Evolutionary conservation across 1,140 invertebrate species (phyloP).

Genomic region (Neodiprion virginianus): DNA sequence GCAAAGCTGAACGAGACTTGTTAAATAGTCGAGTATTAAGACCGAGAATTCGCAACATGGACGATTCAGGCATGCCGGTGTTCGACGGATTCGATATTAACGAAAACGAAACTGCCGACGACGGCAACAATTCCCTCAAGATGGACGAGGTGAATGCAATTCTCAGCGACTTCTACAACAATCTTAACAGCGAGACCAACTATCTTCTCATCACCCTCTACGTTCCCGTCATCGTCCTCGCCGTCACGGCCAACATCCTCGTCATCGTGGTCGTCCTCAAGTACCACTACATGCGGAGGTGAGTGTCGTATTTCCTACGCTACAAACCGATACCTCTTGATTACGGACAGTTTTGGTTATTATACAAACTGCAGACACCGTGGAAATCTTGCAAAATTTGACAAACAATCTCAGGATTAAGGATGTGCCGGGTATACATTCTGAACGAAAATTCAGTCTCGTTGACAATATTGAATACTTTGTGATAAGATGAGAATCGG

Average conservation of each 20-base stretch:
- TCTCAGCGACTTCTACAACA: constrained; percentile 35
- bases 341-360: neutral
- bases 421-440: too few relatives aligned
- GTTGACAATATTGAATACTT: too few relatives aligned
- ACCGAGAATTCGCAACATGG: too few relatives aligned
- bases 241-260: constrained; percentile 68
- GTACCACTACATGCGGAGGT: constrained; percentile 74
- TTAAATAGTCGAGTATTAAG: too few relatives aligned
- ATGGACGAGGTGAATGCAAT: constrained; percentile 29
- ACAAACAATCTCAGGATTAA: neutral
- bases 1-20: too few relatives aligned
- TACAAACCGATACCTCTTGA: constrained; percentile 2
- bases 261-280: constrained; percentile 73
- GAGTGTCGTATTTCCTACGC: constrained; percentile 40
- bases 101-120: too few relatives aligned
- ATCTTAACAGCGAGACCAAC: constrained; percentile 38
- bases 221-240: constrained; percentile 65
- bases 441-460: too few relatives aligned
- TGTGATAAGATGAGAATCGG: too few relatives aligned
- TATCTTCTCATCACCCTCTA: constrained; percentile 67
- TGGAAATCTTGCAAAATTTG: neutral
- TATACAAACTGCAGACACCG: neutral
- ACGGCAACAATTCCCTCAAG: neutral
- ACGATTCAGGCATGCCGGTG: too few relatives aligned
- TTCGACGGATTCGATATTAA: too few relatives aligned